These are phyloP conservation scores for Ischnura elegans DNA, from an alignment of 2,888 invertebrate genomes.

Conservation along the genomic window DNA sequence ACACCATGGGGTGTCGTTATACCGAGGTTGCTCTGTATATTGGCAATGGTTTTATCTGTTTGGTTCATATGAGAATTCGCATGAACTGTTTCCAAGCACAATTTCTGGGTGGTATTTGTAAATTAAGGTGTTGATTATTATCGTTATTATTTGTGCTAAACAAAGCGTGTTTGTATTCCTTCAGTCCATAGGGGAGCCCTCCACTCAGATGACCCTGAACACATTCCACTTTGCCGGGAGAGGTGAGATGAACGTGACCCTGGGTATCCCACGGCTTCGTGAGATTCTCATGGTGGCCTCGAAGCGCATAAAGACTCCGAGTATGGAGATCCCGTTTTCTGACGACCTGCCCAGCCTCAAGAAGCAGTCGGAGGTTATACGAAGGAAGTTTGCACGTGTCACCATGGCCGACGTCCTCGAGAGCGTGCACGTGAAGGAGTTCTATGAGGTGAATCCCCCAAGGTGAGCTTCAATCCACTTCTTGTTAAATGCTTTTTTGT, in stretches of 20 bases:
- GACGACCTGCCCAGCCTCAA: constrained; percentile 79
- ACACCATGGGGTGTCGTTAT: too few relatives aligned
- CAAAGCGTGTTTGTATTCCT: too few relatives aligned
- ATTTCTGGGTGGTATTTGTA: too few relatives aligned
- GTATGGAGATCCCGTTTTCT: constrained; percentile 94
- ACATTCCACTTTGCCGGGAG: constrained; percentile 99
- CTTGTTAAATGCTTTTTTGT: too few relatives aligned
- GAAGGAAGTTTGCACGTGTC: constrained; percentile 87
- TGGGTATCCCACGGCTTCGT: constrained; percentile 98
- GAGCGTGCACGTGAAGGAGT: constrained; percentile 83
- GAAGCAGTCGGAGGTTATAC: constrained; percentile 84
- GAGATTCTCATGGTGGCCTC: constrained; percentile 99
- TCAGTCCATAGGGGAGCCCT: constrained; percentile 97
- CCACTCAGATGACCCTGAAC: constrained; percentile 99
- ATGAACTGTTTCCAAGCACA: too few relatives aligned
- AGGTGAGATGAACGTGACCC: constrained; percentile 99
- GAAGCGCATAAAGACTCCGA: constrained; percentile 95
- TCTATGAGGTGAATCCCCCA: constrained; percentile 80
- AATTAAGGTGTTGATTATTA: too few relatives aligned
- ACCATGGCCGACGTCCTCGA: constrained; percentile 89
- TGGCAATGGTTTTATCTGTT: too few relatives aligned
- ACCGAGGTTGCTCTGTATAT: too few relatives aligned
- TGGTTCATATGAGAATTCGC: too few relatives aligned
- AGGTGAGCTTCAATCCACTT: constrained; percentile 76
- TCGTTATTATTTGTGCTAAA: too few relatives aligned